These are phyloP conservation scores for Girardia tigrina DNA, from an alignment of 2,888 invertebrate genomes.

Conservation along the genomic window DNA sequence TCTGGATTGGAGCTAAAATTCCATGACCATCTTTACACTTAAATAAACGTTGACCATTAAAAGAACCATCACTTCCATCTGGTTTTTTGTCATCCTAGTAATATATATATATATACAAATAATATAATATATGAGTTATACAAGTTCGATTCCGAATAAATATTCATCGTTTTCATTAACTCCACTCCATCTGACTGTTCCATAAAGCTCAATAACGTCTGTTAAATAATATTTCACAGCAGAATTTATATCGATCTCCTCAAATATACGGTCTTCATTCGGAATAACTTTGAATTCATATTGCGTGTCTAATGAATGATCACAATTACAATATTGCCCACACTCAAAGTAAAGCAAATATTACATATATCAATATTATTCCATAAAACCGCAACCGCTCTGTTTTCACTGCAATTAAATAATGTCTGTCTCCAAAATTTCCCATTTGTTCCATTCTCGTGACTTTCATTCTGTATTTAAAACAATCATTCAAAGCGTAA, in stretches of 20 bases:
- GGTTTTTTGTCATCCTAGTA: neutral
- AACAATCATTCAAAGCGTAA: too few relatives aligned
- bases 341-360: too few relatives aligned
- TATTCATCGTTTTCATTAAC: neutral
- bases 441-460: too few relatives aligned
- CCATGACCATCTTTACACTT: neutral
- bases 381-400: too few relatives aligned
- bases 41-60: neutral
- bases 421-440: too few relatives aligned
- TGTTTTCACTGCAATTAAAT: too few relatives aligned
- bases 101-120: neutral
- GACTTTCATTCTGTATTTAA: too few relatives aligned
- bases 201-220: neutral
- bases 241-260: neutral
- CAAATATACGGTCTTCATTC: neutral
- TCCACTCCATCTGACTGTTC: neutral
- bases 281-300: neutral
- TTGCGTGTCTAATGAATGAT: too few relatives aligned
- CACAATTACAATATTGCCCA: too few relatives aligned
- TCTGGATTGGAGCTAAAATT: neutral
- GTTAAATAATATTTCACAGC: neutral
- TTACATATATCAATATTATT: too few relatives aligned
- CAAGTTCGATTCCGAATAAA: neutral
- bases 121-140: neutral
- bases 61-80: neutral